Conservation (phyloP, 2,113 vertebrate species). For the Ciconia maguari region DNA sequence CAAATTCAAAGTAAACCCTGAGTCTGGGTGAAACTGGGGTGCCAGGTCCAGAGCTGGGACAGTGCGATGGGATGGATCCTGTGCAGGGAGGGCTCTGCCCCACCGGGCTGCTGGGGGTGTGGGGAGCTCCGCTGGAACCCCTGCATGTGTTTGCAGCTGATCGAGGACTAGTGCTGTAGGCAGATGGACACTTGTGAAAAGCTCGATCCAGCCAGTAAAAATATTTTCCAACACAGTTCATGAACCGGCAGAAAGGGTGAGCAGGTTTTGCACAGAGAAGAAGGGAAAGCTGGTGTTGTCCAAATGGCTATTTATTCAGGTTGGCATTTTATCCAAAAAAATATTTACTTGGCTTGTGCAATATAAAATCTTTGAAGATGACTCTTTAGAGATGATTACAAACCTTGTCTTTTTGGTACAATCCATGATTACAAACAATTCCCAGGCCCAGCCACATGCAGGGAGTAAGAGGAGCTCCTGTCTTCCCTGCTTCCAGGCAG, state of each 20-base stretch:
- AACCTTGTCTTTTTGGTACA: not conserved
- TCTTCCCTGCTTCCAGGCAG: not conserved
- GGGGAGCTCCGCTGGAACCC: fast-evolving
- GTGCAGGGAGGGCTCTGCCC: not conserved
- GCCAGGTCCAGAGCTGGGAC: not conserved
- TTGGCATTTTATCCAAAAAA: not conserved
- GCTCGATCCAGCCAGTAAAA: not conserved
- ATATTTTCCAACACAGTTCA: not conserved
- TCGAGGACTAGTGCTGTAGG: not conserved
- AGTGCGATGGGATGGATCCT: fast-evolving
- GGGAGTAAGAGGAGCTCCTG: not conserved
- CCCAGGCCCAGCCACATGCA: not conserved
- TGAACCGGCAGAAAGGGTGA: not conserved
- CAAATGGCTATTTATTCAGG: not conserved
- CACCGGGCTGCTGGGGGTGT: fast-evolving
- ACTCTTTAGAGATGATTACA: not conserved
- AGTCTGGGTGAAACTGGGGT: not conserved
- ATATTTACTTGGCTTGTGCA: not conserved
- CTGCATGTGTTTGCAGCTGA: not conserved
- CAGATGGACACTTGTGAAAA: not conserved
- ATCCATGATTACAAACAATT: not conserved
- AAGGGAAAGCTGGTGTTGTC: not conserved
- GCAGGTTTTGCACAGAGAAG: not conserved
- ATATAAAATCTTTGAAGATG: not conserved
- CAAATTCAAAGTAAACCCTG: not conserved